Conservation (phyloP, 2,888 invertebrate species). For the Eucera pruinosa region DNA sequence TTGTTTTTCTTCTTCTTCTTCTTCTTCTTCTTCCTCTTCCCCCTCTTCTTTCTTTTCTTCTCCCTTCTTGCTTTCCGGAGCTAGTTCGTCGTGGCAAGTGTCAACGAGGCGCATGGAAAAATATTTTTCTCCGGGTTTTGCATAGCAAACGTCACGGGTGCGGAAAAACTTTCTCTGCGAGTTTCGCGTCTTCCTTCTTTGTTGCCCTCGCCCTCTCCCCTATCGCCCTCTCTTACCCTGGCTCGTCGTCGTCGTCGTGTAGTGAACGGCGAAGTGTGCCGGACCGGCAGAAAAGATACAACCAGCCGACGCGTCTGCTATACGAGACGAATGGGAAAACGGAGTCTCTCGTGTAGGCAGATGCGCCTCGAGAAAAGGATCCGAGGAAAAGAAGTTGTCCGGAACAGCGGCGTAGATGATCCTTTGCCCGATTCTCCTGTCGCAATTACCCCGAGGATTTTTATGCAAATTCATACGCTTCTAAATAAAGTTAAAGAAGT, state of each 20-base stretch:
- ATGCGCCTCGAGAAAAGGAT: neutral
- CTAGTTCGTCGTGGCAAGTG: slow-evolving; percentile 47
- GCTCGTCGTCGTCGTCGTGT: neutral
- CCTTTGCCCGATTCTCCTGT: no score
- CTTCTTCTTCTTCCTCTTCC: neutral
- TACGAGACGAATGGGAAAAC: slow-evolving; percentile 5
- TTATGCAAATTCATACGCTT: no score
- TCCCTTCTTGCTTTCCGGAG: neutral
- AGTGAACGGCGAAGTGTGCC: neutral
- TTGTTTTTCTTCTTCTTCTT: slow-evolving; percentile 44
- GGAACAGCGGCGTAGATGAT: neutral
- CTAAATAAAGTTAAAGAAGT: no score
- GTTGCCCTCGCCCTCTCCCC: neutral
- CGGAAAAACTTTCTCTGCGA: slow-evolving; percentile 55
- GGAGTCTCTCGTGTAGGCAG: neutral
- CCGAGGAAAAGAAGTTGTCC: neutral
- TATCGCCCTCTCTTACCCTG: no score
- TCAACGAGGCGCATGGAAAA: slow-evolving; percentile 59
- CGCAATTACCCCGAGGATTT: no score
- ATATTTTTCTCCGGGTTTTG: slow-evolving; percentile 61
- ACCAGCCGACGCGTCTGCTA: neutral
- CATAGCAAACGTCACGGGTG: slow-evolving; percentile 47
- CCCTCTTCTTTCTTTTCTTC: neutral
- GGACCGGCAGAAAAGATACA: slow-evolving; percentile 20
- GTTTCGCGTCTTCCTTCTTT: slow-evolving; percentile 32